Base-by-base conservation (phyloP, 2,797 vertebrate species). In the Lateolabrax maculatus region DNA sequence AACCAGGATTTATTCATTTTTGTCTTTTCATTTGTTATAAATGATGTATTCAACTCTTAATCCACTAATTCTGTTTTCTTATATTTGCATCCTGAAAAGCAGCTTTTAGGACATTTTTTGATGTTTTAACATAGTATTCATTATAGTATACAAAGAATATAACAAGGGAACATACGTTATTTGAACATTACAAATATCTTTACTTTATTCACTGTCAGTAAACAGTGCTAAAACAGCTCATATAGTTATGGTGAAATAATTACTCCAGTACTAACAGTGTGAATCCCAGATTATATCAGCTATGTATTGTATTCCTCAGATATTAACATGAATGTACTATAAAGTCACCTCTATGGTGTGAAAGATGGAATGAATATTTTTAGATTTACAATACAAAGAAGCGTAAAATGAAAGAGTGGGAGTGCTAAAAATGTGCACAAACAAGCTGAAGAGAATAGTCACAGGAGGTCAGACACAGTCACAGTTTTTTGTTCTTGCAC, bases 401-500 rank as follows among this genome's bases (percentile, higher is more conserved):
- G 4, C 4, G 31, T 53, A 36, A 49, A 29, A 27, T 9, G 2
- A 44, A 67, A 19, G 19, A 51, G 34, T 15, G 1, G 12, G 3
- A 44, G 39, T 63, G 43, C 27, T 43, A 15, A 65, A 68, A 36
- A 66, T 55, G 15, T 63, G 44, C 46, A 58, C 5, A 63, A 56
- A 23, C 6, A 51, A 44, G 12, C 11, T 21, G 16, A 48, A 34
- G 10, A 60, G 25, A 49, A 6, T 36, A 74, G 23, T 37, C 11
- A 39, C 29, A 10, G 15, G 19, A 29, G 44, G 61, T 75, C 27
- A 39, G 31, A 57, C 4, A 44, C n/a, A 67, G 49, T 44, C 61
- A 58, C 37, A 52, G n/a, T 8, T 21, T 43, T 65, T 68, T 77
- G 23, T 41, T 79, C 66, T 13, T 52, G n/a, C 44, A 36, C 52